Base-by-base conservation (phyloP, 2,888 invertebrate genomes). In the Polyploca ridens region DNA sequence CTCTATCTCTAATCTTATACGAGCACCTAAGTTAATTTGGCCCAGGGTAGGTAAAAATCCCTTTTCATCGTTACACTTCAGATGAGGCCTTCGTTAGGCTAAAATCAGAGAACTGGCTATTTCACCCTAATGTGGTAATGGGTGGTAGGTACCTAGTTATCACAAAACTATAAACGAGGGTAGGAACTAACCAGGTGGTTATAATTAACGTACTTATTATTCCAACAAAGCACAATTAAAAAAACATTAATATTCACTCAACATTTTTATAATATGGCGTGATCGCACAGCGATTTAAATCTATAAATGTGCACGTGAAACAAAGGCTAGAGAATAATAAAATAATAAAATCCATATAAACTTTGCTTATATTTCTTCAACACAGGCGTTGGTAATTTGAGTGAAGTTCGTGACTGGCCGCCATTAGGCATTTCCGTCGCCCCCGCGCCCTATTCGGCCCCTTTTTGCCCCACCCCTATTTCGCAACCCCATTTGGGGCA, bases 381-480 rank as follows among this genome's bases (percentile, higher is more conserved):
- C 49, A 75, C 54, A 75, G 71, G 75, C 81, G 54, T 76, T 71
- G 64, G 79, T 85, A 85, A 87, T 86, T 88, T 87, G 85, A 84
- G 85, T 82, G 84, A 73, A 67, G 78, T 87, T 89, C 93, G 93
- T 93, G 93, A 90, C 92, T 89, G 67, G 80, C 73, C 72, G 73
- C 90, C 89, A 93, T 93, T 93, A 93, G 82, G 84, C 72, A 81
- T 84, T 87, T 90, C 90, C 91, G 83, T 74, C 85, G 77, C 82
- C 78, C 77, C 58, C 67, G 66, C 68, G 59, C 69, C 71, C 78
- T 69, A 62, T 67, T 65, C 63, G 61, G 72, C 82, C 81, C 79
- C 72, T 68, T 76, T 11, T 14, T 79, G 70, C 78, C 79, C 79
- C 76, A 71, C 63, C 75, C 74, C 69, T 65, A 67, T 69, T 64